phyloP scores from a whole-genome alignment of 2,888 invertebrate species.

The Paralinhomoeus sp. region DNA sequence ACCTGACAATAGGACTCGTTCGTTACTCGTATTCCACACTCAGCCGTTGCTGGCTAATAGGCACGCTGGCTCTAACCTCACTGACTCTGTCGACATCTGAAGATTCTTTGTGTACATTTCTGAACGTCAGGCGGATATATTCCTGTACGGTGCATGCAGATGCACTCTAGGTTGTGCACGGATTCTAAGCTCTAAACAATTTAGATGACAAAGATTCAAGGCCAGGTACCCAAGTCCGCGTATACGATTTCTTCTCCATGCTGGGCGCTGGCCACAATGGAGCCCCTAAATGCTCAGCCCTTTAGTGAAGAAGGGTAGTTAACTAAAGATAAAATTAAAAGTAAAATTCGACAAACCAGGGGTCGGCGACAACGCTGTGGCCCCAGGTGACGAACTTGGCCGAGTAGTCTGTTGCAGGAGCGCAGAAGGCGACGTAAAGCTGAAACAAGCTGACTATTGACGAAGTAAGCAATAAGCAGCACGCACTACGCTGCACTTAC shows the following conservation, averaged over 20 bases:
- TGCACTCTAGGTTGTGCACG: background rate
- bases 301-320: background rate
- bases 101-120: background rate
- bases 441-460: too few species aligned
- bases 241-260: slow-evolving; percentile 46
- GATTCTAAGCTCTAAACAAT: too few species aligned
- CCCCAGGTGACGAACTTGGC: slow-evolving; percentile 76
- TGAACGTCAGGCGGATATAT: background rate
- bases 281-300: slow-evolving; percentile 33
- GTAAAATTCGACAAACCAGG: slow-evolving; percentile 34
- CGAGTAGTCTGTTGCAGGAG: slow-evolving; percentile 33
- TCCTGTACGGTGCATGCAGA: background rate
- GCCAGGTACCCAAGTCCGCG: slow-evolving; percentile 46
- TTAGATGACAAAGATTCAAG: background rate
- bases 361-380: slow-evolving; percentile 56
- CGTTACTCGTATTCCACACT: slow-evolving; percentile 43
- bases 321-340: background rate
- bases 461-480: too few species aligned
- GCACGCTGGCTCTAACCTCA: slow-evolving; percentile 59
- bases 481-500: too few species aligned
- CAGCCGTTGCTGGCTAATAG: slow-evolving; percentile 47
- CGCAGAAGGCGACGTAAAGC: slow-evolving; percentile 51
- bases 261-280: slow-evolving; percentile 44
- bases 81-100: slow-evolving; percentile 47
- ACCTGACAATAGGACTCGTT: too few species aligned